Conservation (phyloP, 2,113 vertebrate species). For the Clinocottus analis region DNA sequence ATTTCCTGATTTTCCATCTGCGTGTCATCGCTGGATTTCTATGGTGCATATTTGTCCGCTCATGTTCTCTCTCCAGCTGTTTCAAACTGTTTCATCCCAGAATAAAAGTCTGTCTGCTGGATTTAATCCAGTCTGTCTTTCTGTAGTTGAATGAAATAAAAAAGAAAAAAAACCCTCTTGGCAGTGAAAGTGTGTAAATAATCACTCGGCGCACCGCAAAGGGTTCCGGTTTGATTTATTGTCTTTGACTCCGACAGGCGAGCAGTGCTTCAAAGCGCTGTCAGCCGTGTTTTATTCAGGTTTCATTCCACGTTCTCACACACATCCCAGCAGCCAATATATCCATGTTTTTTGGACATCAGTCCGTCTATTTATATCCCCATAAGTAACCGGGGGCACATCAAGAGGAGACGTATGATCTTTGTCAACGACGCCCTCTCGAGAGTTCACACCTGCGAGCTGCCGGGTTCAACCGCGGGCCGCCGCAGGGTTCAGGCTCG, state of each 20-base stretch:
- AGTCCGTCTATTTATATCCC: neutral
- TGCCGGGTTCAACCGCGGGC: neutral
- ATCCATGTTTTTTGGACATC: neutral
- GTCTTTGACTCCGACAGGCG: neutral
- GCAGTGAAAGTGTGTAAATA: conserved; percentile 30
- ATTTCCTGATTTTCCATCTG: neutral
- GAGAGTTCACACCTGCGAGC: neutral
- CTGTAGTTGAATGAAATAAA: neutral
- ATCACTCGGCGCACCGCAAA: conserved; percentile 2
- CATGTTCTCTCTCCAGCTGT: neutral
- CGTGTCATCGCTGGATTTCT: neutral
- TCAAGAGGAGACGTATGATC: neutral
- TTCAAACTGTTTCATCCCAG: neutral
- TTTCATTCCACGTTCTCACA: neutral
- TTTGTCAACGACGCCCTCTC: neutral
- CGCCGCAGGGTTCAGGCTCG: neutral
- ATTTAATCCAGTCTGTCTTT: neutral
- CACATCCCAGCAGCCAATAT: neutral
- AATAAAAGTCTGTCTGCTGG: neutral
- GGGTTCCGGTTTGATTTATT: conserved; percentile 35
- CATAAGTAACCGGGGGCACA: neutral
- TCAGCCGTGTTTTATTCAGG: conserved; percentile 19
- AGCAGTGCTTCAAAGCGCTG: neutral
- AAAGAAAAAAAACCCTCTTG: conserved; percentile 7
- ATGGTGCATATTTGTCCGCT: too few relatives aligned